Percentiles rank a stretch among this genome's conserved stretches.
Evolutionary conservation across 2,797 vertebrate genomes (phyloP).

Genomic region (Pseudochromis fuscus): DNA sequence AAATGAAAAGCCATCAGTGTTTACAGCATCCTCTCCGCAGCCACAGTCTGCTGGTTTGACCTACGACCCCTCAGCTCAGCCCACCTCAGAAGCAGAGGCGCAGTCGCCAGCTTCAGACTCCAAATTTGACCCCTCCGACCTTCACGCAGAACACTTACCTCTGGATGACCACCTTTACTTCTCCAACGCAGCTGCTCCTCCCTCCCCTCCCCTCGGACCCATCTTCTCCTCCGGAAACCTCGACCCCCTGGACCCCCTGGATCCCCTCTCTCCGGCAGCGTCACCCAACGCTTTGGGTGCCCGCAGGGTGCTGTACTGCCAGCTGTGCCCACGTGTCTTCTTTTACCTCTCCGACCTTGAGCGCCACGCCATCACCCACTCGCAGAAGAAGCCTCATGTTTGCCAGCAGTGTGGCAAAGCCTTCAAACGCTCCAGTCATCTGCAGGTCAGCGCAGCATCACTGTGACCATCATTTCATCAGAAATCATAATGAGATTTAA

Average conservation of each 20-base stretch:
- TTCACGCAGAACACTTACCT: conserved; percentile 72
- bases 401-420: conserved; percentile 92
- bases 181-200: conserved; percentile 74
- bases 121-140: conserved; percentile 58
- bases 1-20: conserved; percentile 74
- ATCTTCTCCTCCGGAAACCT: conserved; percentile 65
- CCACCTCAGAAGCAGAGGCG: conserved; percentile 47
- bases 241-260: conserved; percentile 66
- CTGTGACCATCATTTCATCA: neutral
- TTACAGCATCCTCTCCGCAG: conserved; percentile 58
- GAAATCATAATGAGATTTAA: neutral
- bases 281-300: conserved; percentile 64
- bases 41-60: conserved; percentile 45
- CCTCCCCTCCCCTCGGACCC: conserved; percentile 65
- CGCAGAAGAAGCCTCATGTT: conserved; percentile 91
- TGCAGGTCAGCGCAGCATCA: conserved; percentile 81
- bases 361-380: conserved; percentile 93
- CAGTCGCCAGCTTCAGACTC: conserved; percentile 64
- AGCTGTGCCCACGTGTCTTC: conserved; percentile 91
- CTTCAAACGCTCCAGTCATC: conserved; percentile 93
- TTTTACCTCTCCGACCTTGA: conserved; percentile 94
- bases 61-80: conserved; percentile 56
- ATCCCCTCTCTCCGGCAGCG: conserved; percentile 71
- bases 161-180: conserved; percentile 81
- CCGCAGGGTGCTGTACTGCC: conserved; percentile 89